A percentile compares a stretch with the other conserved stretches of the same genome.
Evolutionary conservation across 2,797 vertebrate genomes (phyloP).

Genomic region (Heliangelus exortis): DNA sequence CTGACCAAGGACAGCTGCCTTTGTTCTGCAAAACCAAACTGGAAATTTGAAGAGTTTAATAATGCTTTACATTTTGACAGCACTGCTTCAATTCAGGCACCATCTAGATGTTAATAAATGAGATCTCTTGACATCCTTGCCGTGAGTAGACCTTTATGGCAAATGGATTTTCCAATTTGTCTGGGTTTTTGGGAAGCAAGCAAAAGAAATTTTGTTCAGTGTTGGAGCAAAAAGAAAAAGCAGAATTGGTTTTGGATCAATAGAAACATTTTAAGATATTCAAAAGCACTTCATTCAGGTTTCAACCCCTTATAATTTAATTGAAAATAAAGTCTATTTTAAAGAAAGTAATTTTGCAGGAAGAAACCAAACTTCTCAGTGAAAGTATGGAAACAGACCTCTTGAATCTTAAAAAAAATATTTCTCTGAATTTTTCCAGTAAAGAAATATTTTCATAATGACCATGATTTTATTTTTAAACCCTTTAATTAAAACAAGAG

Average conservation of each 20-base stretch:
- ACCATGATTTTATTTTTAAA: constrained; percentile 52
- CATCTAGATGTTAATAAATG: background rate
- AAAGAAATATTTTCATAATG: constrained; percentile 53
- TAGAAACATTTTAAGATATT: constrained; percentile 56
- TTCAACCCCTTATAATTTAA: constrained; percentile 59
- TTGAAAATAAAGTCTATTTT: constrained; percentile 58
- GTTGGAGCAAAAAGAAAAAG: background rate
- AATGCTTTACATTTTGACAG: background rate
- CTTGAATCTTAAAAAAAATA: constrained; percentile 37
- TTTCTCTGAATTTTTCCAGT: constrained; percentile 44
- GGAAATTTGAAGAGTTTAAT: background rate
- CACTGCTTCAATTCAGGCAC: constrained; percentile 4
- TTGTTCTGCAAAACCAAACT: background rate
- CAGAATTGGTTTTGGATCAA: constrained; percentile 7
- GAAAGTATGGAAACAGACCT: constrained; percentile 36
- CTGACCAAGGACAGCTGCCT: background rate
- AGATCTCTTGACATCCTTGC: background rate
- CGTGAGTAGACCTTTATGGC: background rate
- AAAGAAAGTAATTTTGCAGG: constrained; percentile 63
- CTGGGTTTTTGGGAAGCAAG: constrained; percentile 53
- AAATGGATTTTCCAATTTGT: constrained; percentile 60
- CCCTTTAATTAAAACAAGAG: constrained; percentile 13
- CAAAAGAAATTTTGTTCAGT: background rate
- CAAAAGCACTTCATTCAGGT: constrained; percentile 65
- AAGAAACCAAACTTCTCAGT: constrained; percentile 41